Percentiles rank a stretch among this genome's conserved stretches.
Evolutionary conservation across 2,113 vertebrate genomes (phyloP).

Genomic region (Erythrocebus patas): DNA sequence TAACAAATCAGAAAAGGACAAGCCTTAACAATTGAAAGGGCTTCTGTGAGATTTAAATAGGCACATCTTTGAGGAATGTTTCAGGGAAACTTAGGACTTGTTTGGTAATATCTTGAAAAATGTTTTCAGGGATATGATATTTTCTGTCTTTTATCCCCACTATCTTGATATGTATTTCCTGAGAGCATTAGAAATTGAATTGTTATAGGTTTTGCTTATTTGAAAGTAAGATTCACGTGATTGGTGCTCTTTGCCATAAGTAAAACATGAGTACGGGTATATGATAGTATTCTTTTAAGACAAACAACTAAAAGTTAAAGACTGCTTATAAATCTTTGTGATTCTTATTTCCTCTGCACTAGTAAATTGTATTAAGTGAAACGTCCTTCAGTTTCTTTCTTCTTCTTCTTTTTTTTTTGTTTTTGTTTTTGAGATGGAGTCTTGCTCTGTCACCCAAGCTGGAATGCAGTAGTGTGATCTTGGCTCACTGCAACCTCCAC

Average conservation of each 20-base stretch:
- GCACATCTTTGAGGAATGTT: slow-evolving; percentile 17
- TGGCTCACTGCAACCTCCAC: too few relatives aligned
- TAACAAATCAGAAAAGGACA: slow-evolving; percentile 5
- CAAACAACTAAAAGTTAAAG: neutral
- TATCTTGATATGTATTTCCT: neutral
- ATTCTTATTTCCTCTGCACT: slow-evolving; percentile 16
- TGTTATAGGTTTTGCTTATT: neutral
- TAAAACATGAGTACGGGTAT: neutral
- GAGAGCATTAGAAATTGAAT: slow-evolving; percentile 14
- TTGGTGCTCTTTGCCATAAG: neutral
- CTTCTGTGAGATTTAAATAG: slow-evolving; percentile 16
- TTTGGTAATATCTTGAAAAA: slow-evolving; percentile 18
- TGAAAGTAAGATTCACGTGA: neutral
- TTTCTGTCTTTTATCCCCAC: neutral
- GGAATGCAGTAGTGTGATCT: too few relatives aligned
- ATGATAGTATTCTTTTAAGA: slow-evolving; percentile 1
- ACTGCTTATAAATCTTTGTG: slow-evolving; percentile 1
- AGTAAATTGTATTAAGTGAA: slow-evolving; percentile 8
- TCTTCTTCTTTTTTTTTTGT: neutral
- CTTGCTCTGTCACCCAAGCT: too few relatives aligned
- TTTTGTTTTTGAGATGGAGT: too few relatives aligned
- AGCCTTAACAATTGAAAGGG: neutral
- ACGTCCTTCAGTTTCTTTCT: slow-evolving; percentile 9
- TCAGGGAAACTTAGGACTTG: neutral
- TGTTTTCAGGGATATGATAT: slow-evolving; percentile 13